A percentile compares a stretch with the other conserved stretches of the same genome.
Evolutionary conservation across 1,140 invertebrate species (phyloP).

Genomic region (Tetramorium parvispinum): DNA sequence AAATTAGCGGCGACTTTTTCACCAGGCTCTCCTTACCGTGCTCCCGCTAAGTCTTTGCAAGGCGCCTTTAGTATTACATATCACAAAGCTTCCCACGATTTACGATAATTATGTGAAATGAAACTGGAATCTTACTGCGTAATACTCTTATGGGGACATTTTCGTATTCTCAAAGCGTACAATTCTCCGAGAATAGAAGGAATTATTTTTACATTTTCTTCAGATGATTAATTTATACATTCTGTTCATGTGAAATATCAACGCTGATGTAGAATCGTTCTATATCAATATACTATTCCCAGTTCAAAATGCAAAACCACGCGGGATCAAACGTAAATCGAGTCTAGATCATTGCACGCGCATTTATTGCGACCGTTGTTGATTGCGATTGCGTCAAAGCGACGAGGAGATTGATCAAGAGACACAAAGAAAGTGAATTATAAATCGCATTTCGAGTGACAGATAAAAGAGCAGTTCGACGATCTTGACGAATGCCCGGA

Average conservation of each 20-base stretch:
- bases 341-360: background rate
- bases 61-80: background rate
- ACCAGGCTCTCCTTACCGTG: background rate
- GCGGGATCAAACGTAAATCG: constrained; percentile 25
- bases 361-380: background rate
- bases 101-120: background rate
- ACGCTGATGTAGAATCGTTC: background rate
- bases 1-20: constrained; percentile 26
- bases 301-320: background rate
- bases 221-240: background rate
- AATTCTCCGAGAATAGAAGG: background rate
- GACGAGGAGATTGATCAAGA: background rate
- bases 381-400: constrained; percentile 10
- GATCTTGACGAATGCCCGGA: constrained; percentile 59
- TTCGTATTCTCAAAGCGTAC: background rate
- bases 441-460: constrained; percentile 8
- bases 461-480: constrained; percentile 59
- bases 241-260: background rate
- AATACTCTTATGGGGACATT: background rate
- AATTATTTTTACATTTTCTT: background rate
- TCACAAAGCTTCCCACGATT: background rate
- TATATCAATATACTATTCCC: too few relatives aligned
- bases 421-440: constrained; percentile 25
- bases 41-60: background rate
- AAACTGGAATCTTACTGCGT: background rate